Base-by-base conservation (phyloP, 2,888 invertebrate genomes). In the Villa cingulata region DNA sequence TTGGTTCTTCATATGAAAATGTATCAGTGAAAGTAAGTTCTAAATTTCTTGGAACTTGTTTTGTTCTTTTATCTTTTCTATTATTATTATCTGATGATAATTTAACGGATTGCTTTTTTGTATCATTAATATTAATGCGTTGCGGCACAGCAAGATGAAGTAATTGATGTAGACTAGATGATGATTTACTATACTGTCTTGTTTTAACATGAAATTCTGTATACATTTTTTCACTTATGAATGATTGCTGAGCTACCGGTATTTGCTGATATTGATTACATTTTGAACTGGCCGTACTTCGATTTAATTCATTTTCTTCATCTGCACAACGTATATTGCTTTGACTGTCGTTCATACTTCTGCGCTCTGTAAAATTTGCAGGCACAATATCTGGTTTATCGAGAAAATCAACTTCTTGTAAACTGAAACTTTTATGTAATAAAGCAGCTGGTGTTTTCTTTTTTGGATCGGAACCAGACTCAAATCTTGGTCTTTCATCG, bases 181-280 rank as follows among this genome's bases (percentile, higher is more conserved):
- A 78, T 4, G 78, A 78, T 61, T 78, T 78, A 57, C 78, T 78
- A 4, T 78, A 70, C 54, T 75, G 71, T 58, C 81, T 80, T 7
- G 81, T 81, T 65, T 81, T 81, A 1, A 81, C 81, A 56, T 81
- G 80, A 57, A 81, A 81, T 63, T 81, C 81, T 4, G 78, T 77
- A 63, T 79, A 81, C 27, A 81, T 66, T 57, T 81, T 77, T 56
- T 81, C 79, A 15, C 81, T 81, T 37, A 81, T 81, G 54, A 73
- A 81, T 0, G 80, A 80, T 56, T 78, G 76, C 46, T 76, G 77
- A n/a, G n/a, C n/a, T n/a, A n/a, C n/a, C n/a, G n/a, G n/a, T n/a
- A n/a, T n/a, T n/a, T n/a, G n/a, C n/a, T n/a, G n/a, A n/a, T n/a
- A n/a, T 52, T 74, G 57, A 16, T 51, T 32, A 32, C 12, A 4